Evolutionary conservation across 2,797 vertebrate species (phyloP).

Genomic region (Arctocebus calabarensis): DNA sequence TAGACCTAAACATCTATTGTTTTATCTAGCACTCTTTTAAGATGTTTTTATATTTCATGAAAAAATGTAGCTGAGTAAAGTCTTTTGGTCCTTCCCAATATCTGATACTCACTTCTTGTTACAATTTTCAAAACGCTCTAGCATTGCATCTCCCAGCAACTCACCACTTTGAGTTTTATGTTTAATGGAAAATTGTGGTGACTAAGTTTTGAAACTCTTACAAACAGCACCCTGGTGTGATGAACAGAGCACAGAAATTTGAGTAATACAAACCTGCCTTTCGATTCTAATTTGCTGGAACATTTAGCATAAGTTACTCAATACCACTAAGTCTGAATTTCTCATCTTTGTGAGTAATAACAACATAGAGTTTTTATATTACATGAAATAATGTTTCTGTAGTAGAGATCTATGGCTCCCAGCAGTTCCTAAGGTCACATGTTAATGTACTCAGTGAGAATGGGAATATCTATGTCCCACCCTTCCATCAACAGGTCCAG

Average conservation of each 20-base stretch:
- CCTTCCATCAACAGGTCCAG: not conserved
- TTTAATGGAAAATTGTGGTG: constrained; percentile 42
- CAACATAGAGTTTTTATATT: not conserved
- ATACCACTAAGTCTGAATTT: not conserved
- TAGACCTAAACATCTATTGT: not conserved
- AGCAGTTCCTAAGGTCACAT: not conserved
- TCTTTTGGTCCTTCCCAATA: constrained; percentile 20
- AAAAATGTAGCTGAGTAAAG: not conserved
- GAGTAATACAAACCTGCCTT: not conserved
- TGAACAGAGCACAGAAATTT: not conserved
- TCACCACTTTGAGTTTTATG: not conserved
- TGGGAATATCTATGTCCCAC: not conserved
- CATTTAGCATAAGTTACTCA: not conserved
- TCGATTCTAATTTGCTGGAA: not conserved
- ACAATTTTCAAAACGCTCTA: constrained; percentile 49
- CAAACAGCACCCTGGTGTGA: not conserved
- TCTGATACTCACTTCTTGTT: not conserved
- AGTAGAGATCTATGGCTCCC: not conserved
- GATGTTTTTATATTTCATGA: constrained; percentile 14
- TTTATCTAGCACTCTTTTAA: not conserved
- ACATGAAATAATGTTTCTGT: not conserved
- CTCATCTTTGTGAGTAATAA: constrained; percentile 26
- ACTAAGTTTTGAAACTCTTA: not conserved
- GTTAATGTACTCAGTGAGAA: not conserved
- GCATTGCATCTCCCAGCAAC: not conserved